A percentile compares a stretch with the other conserved stretches of the same genome.
Conservation (phyloP, 1,140 invertebrate genomes). For the Lepidurus apus region DNA sequence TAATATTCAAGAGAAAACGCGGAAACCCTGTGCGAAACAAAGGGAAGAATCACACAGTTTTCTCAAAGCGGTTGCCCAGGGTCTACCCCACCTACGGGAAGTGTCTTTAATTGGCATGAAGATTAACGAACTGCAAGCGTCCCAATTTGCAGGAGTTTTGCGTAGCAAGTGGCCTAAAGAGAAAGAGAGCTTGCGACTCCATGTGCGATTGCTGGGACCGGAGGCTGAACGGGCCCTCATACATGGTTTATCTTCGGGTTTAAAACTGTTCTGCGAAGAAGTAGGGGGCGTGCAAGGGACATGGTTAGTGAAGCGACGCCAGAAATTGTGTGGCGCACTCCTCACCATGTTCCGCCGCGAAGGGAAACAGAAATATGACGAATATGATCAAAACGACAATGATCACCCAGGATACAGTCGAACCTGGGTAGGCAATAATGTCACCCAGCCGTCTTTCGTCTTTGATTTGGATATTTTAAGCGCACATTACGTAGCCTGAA, state of each 20-base stretch:
- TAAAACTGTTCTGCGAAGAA: slow-evolving; percentile 12
- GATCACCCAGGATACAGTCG: background rate
- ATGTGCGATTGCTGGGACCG: slow-evolving; percentile 8
- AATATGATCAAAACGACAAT: background rate
- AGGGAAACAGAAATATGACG: background rate
- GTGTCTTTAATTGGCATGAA: slow-evolving; percentile 22
- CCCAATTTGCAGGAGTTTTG: slow-evolving; percentile 5
- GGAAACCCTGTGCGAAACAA: background rate
- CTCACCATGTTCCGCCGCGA: background rate
- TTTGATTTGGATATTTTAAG: background rate
- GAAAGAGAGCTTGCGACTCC: slow-evolving; percentile 16
- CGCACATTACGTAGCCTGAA: background rate
- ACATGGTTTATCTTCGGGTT: background rate
- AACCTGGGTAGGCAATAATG: background rate
- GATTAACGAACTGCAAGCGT: slow-evolving; percentile 23
- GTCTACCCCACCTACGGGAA: slow-evolving; percentile 24
- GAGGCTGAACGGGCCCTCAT: background rate
- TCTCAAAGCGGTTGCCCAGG: slow-evolving; percentile 27
- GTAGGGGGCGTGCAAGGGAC: slow-evolving; percentile 13
- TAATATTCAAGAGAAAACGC: background rate
- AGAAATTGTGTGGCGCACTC: slow-evolving; percentile 12
- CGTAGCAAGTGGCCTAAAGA: slow-evolving; percentile 27
- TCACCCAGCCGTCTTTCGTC: background rate
- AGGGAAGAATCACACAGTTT: slow-evolving; percentile 24
- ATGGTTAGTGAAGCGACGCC: background rate